phyloP scores from a whole-genome alignment of 2,888 invertebrate species.

The Rotaria socialis region DNA sequence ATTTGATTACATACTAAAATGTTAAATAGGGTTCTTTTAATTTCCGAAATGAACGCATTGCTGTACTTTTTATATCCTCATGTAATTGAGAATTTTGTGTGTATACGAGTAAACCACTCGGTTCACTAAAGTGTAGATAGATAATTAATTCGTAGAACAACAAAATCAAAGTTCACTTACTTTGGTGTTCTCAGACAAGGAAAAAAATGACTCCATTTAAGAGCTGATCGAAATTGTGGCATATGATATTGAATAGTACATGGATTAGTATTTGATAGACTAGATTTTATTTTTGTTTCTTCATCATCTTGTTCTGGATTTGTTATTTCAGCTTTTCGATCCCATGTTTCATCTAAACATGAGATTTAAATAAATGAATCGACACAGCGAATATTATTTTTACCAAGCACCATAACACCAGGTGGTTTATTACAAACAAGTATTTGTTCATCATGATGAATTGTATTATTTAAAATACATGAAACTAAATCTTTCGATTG shows the following conservation, averaged over 20 bases:
- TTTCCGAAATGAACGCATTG: conserved; percentile 33
- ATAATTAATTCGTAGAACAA: not conserved
- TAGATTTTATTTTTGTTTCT: not conserved
- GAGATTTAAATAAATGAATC: not conserved
- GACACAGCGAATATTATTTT: not conserved
- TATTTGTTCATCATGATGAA: conserved; percentile 11
- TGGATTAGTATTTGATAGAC: not conserved
- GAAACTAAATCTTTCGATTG: conserved; percentile 3
- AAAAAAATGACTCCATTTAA: conserved; percentile 26
- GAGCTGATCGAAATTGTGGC: not conserved
- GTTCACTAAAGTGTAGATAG: not conserved
- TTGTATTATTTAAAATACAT: not conserved
- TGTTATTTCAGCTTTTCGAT: not conserved
- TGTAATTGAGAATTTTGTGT: not conserved
- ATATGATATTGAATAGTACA: conserved; percentile 33
- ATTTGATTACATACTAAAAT: not conserved
- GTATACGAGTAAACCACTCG: conserved; percentile 16
- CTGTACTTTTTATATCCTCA: not conserved
- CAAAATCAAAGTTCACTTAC: not conserved
- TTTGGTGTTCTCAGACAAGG: conserved; percentile 29
- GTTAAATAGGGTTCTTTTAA: not conserved
- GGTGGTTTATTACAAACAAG: conserved; percentile 26
- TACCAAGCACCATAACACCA: conserved; percentile 14
- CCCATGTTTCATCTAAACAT: conserved; percentile 17
- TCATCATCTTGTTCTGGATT: not conserved